Base-by-base conservation (phyloP, 2,113 vertebrate species). In the Ginglymostoma cirratum region DNA sequence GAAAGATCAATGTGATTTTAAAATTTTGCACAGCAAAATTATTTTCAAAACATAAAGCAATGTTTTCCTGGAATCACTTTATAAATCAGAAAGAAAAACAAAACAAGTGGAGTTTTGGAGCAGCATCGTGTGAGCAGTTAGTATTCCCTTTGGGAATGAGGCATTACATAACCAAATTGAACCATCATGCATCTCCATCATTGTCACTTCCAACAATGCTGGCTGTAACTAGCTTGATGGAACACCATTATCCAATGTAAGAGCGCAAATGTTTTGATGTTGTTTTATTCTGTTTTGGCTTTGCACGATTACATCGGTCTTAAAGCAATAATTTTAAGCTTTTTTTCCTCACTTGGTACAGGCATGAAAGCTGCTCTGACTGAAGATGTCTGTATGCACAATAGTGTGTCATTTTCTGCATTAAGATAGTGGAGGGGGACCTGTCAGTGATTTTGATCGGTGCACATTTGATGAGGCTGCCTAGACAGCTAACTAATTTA, bases 381-480 rank as follows among this genome's bases (percentile, higher is more conserved):
- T 93, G 38, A 67, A 93, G 14, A 38, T 17, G n/a, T 66, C 61
- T n/a, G 21, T 12, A 66, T 93, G 34, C 19, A 38, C 61, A 19
- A 42, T 61, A 1, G 12, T 65, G 27, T 34, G 55, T 61, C 52
- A 61, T 90, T n/a, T 90, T 65, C 89, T 38, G 17, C 38, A 66
- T 34, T 38, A 19, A 89, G 7, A n/a, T 14, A 93, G 61, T 66
- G 87, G 87, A 90, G 52, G 48, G 24, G 87, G 30, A 61, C 52
- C 87, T 90, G 87, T 34, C 52, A 61, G 27, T 90, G 87, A 61
- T 27, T 90, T 90, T 90, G 52, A 90, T 90, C 52, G 30, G 87
- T 90, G 30, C 61, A 66, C 89, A 93, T 93, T 70, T 45, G 67
- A 72, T 70, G 93, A 95, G 93, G 66, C 93, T 45, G 93, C 93